Evolutionary conservation across 2,113 vertebrate genomes (phyloP).

Genomic region (Himantopus leucocephalus): DNA sequence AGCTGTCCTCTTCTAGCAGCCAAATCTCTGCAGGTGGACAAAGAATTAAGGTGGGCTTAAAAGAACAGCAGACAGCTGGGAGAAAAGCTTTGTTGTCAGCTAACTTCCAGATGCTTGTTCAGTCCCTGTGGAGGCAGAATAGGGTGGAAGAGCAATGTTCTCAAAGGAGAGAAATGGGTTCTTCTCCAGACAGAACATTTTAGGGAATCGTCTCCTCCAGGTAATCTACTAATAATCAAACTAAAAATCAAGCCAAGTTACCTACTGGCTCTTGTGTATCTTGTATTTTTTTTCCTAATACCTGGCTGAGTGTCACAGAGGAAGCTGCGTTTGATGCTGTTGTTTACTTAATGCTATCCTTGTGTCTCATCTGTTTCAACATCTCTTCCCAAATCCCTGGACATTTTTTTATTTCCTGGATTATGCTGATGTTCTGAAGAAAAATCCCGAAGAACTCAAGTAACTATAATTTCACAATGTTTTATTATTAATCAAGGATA

Average conservation of each 20-base stretch:
- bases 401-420: conserved; percentile 23
- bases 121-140: fast-evolving
- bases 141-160: not conserved
- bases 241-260: not conserved
- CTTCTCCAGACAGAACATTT: not conserved
- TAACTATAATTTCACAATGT: conserved; percentile 12
- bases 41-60: conserved; percentile 18
- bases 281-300: not conserved
- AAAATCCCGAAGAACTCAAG: not conserved
- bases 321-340: not conserved
- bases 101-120: not conserved
- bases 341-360: conserved; percentile 12
- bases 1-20: not conserved
- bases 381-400: conserved; percentile 35
- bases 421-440: conserved; percentile 4
- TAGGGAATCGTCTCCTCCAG: not conserved
- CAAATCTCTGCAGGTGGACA: conserved; percentile 5
- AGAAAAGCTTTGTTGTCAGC: not conserved
- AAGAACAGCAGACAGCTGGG: not conserved
- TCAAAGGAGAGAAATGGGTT: not conserved
- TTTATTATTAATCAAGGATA: not conserved
- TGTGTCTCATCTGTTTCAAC: conserved; percentile 26
- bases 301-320: not conserved
- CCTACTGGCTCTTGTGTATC: not conserved
- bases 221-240: not conserved